phyloP scores from a whole-genome alignment of 2,113 vertebrate genomes.

The Albula goreensis region DNA sequence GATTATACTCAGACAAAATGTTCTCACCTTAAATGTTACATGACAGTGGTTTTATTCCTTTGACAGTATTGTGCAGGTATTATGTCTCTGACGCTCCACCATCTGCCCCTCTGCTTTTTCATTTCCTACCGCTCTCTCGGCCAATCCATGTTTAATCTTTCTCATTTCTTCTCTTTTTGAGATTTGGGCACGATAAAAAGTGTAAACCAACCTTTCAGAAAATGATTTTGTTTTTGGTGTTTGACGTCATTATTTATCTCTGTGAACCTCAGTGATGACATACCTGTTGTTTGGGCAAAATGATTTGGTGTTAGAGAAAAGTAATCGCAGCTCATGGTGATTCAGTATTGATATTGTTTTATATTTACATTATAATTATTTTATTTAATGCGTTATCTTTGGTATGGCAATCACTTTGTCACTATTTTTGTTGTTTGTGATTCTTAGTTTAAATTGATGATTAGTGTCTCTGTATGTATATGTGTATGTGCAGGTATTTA shows the following conservation, averaged over 20 bases:
- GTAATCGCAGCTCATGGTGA: constrained; percentile 19
- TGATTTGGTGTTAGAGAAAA: constrained; percentile 2
- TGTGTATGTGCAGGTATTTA: background rate
- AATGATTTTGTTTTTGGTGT: background rate
- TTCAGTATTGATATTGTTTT: constrained; percentile 26
- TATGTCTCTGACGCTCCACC: background rate
- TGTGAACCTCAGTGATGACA: background rate
- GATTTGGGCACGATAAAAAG: background rate
- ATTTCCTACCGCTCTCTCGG: constrained; percentile 9
- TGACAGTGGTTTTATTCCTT: background rate
- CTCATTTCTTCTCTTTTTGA: background rate
- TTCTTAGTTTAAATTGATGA: background rate
- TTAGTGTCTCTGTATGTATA: constrained; percentile 1
- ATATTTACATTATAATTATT: background rate
- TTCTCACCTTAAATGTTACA: background rate
- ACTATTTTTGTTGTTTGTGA: background rate
- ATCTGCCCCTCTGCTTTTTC: constrained; percentile 32
- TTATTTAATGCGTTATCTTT: constrained; percentile 6
- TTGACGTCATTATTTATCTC: constrained; percentile 7
- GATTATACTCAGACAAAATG: background rate
- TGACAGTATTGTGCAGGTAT: background rate
- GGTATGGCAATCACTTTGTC: background rate
- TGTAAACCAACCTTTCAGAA: no score
- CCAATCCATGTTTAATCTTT: background rate
- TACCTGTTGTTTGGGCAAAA: background rate